These are phyloP conservation scores for Cercocebus atys DNA, from an alignment of 2,113 vertebrate genomes.

Conservation along the genomic window DNA sequence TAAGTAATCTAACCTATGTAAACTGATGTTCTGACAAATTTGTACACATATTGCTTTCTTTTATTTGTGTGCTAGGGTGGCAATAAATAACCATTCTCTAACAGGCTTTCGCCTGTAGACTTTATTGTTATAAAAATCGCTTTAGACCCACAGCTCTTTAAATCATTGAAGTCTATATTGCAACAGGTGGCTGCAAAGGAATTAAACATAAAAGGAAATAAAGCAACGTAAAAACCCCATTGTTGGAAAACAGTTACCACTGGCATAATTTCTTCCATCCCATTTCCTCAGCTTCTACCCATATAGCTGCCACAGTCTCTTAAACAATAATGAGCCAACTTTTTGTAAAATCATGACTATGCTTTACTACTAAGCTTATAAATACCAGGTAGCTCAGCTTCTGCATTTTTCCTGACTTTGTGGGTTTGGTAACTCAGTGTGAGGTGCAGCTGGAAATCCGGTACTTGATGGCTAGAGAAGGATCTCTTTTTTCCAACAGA, in stretches of 20 bases:
- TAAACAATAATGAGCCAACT: neutral
- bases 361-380: neutral
- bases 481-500: neutral
- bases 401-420: neutral
- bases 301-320: neutral
- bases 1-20: neutral
- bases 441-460: neutral
- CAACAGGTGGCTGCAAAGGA: constrained; percentile 43
- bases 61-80: neutral
- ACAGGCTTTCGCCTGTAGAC: neutral
- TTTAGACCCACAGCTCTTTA: neutral
- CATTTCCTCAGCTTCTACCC: neutral
- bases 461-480: neutral
- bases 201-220: constrained; percentile 14
- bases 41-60: neutral
- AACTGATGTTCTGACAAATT: neutral
- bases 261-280: neutral
- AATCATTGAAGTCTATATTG: neutral
- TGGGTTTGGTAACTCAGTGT: neutral
- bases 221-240: neutral
- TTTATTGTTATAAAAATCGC: constrained; percentile 12
- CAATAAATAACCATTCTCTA: neutral
- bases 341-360: neutral
- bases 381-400: neutral
- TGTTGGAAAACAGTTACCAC: constrained; percentile 10